Base-by-base conservation (phyloP, 2,797 vertebrate genomes). In the Apogon talboti region DNA sequence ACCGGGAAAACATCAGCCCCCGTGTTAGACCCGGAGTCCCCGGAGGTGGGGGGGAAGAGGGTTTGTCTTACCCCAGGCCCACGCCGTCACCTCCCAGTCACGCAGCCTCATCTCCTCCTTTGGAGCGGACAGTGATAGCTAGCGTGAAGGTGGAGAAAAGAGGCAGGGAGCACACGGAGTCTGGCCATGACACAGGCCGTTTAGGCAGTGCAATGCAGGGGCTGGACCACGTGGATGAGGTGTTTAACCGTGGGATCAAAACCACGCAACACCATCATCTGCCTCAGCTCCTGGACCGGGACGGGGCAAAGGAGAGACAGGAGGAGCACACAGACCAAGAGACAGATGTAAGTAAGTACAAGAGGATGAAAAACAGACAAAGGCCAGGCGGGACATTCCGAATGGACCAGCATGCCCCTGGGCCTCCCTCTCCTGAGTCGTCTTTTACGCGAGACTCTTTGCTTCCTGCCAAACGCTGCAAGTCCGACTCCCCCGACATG, bases 401-500 rank as follows among this genome's bases (percentile, higher is more conserved):
- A 70, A 92, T 92, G 91, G 93, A 94, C 85, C 93, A 94, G 81
- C 94, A 94, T 28, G 92, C 93, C 18, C 92, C 93, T 1, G 93
- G 93, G 30, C 93, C 92, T 2, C 93, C 93, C 1, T 92, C 93
- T 6, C 70, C 89, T 0, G 91, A 93, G 70, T 74, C 92, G 11
- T 91, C 92, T 46, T 92, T 91, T 21, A 12, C 87, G 5, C 94
- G 96, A 92, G 96, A 97, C 84, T 92, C 94, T 7, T 85, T 94
- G 2, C 89, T 96, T 71, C 95, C 96, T 35, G 88, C 95, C 76
- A 98, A 98, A 59, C 92, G 96, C 66, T 93, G 95, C 35, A 96
- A 97, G 83, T 96, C 95, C 0, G 96, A 97, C 71, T 95, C 95
- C 0, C 95, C 95, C 0, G 96, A 97, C 30, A 95, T 97, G 94